A percentile compares a stretch with the other conserved stretches of the same genome.
Evolutionary conservation across 2,113 vertebrate species (phyloP).

Genomic region (Nesospiza acunhae): DNA sequence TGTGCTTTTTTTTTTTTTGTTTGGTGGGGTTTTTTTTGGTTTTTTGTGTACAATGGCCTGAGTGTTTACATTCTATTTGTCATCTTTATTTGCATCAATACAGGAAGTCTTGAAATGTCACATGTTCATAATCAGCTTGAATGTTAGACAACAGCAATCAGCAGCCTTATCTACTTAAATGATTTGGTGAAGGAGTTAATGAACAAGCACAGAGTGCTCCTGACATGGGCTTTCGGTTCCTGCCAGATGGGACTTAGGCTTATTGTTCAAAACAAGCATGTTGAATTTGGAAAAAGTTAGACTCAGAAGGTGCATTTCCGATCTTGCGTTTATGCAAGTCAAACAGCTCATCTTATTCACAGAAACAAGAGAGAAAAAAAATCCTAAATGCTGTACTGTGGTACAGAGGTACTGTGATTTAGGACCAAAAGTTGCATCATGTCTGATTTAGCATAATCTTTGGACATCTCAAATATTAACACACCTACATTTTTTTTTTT

Average conservation of each 20-base stretch:
- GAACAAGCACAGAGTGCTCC: rapidly evolving
- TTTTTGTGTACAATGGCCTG: neutral
- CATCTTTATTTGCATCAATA: neutral
- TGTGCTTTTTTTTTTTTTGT: neutral
- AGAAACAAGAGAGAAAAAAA: neutral
- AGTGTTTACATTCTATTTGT: neutral
- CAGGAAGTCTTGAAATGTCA: neutral
- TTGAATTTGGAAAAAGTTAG: neutral
- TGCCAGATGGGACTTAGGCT: neutral
- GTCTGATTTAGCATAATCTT: neutral
- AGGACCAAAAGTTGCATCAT: neutral
- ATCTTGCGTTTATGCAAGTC: too few relatives aligned
- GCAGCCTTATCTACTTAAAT: neutral
- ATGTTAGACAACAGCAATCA: neutral
- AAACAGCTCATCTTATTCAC: neutral
- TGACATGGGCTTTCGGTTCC: too few relatives aligned
- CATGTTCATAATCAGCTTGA: neutral
- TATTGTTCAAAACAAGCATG: neutral
- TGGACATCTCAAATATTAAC: neutral
- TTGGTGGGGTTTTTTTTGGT: neutral
- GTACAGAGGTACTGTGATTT: neutral
- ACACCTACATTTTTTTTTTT: too few relatives aligned
- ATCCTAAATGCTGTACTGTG: neutral
- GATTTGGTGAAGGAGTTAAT: neutral
- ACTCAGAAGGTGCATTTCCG: neutral